A percentile compares a stretch with the other conserved stretches of the same genome.
phyloP scores from a whole-genome alignment of 2,797 vertebrate species.

The Macropodus opercularis region DNA sequence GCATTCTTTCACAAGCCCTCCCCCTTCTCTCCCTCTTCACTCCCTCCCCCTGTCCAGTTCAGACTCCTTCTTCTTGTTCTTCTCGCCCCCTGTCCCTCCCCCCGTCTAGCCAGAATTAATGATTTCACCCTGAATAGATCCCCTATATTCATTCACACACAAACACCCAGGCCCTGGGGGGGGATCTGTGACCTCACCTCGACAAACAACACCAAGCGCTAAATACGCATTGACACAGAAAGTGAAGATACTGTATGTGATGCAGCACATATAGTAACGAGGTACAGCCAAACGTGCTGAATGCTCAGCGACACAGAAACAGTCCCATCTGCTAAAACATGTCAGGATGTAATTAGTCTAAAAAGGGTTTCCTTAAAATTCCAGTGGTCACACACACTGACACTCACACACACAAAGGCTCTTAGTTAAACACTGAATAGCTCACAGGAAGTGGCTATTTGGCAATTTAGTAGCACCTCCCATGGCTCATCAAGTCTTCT shows the following conservation, averaged over 20 bases:
- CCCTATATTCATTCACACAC: slow-evolving; percentile 55
- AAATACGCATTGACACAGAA: slow-evolving; percentile 70
- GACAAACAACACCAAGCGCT: slow-evolving; percentile 55
- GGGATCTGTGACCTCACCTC: slow-evolving; percentile 66
- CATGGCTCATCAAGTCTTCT: slow-evolving; percentile 64
- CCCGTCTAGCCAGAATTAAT: slow-evolving; percentile 70
- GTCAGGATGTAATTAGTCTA: slow-evolving; percentile 72
- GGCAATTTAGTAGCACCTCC: slow-evolving; percentile 73
- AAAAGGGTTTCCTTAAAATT: slow-evolving; percentile 75
- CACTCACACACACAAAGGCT: slow-evolving; percentile 68
- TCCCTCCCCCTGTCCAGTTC: slow-evolving; percentile 36
- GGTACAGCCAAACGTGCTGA: slow-evolving; percentile 24
- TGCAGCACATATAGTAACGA: neutral
- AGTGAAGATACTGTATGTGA: slow-evolving; percentile 28
- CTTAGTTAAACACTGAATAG: slow-evolving; percentile 74
- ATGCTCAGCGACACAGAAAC: slow-evolving; percentile 62
- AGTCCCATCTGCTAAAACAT: slow-evolving; percentile 55
- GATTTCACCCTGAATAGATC: slow-evolving; percentile 72
- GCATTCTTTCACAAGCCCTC: slow-evolving; percentile 67
- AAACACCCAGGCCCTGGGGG: slow-evolving; percentile 49
- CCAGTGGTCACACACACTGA: slow-evolving; percentile 67
- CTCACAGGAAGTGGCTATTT: slow-evolving; percentile 76
- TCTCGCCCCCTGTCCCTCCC: slow-evolving; percentile 47
- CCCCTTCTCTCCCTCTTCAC: slow-evolving; percentile 2
- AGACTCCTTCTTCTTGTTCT: slow-evolving; percentile 52